A percentile compares a stretch with the other conserved stretches of the same genome.
These are phyloP conservation scores for Enteromius mattozi DNA, from an alignment of 2,797 vertebrate genomes.

Conservation along the genomic window DNA sequence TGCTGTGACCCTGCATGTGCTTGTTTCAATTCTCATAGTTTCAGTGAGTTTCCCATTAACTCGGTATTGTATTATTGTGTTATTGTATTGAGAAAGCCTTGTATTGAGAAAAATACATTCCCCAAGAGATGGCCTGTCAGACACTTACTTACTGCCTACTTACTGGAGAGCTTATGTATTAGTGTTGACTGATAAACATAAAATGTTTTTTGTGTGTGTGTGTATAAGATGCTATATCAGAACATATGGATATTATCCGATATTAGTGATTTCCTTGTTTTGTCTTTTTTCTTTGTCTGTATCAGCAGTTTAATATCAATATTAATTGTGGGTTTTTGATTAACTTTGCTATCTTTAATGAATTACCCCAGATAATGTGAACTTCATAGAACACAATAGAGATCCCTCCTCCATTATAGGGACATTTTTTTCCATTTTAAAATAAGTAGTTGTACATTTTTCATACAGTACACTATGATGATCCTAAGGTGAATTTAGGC, in stretches of 20 bases:
- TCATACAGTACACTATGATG: not conserved
- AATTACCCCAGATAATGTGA: not conserved
- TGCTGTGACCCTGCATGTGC: not conserved
- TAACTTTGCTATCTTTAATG: not conserved
- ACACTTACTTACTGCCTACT: not conserved
- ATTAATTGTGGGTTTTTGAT: not conserved
- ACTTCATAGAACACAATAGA: not conserved
- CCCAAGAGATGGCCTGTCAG: not conserved
- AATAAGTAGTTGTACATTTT: not conserved
- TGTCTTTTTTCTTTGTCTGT: not conserved
- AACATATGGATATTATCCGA: not conserved
- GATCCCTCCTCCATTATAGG: not conserved
- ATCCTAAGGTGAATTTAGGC: not conserved
- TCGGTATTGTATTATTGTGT: not conserved
- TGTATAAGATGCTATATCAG: not conserved
- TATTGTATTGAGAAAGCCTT: not conserved
- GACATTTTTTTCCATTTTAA: not conserved
- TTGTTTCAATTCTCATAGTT: slow-evolving; percentile 2
- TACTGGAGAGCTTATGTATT: not conserved
- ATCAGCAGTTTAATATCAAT: not conserved
- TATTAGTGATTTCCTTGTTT: not conserved
- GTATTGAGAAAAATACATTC: not conserved
- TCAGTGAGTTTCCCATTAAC: not conserved
- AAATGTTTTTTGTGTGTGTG: not conserved
- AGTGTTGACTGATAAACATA: not conserved